A percentile compares a stretch with the other conserved stretches of the same genome.
phyloP scores from a whole-genome alignment of 37 sponge, comb jelly and placozoan species.

The Beroe forskalii region DNA sequence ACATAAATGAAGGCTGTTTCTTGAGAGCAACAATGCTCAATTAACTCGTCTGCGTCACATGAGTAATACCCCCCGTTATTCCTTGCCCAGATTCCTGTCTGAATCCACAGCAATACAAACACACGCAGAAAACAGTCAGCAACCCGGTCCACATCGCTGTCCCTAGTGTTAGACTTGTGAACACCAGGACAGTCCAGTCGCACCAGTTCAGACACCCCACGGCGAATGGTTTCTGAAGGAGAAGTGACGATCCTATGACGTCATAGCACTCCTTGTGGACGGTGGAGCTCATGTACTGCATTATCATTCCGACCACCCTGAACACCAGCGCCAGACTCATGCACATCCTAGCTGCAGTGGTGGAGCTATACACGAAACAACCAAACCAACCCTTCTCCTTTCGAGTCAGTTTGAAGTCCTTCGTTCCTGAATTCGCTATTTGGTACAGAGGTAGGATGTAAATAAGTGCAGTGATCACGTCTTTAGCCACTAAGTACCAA shows the following conservation, averaged over 20 bases:
- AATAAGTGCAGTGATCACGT: neutral
- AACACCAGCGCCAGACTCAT: neutral
- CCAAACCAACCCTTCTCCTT: neutral
- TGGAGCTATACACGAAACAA: neutral
- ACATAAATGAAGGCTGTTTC: no score
- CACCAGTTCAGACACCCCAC: neutral
- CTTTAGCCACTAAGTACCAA: neutral
- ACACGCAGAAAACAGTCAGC: neutral
- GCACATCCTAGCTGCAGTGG: neutral
- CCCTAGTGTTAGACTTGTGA: neutral
- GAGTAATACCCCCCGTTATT: no score
- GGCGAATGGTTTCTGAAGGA: neutral
- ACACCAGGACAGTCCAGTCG: neutral
- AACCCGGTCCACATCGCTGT: neutral
- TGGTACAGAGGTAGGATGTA: neutral
- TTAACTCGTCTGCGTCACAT: no score
- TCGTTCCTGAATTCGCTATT: neutral
- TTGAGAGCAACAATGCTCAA: no score
- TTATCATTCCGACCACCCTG: neutral
- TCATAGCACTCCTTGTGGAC: neutral
- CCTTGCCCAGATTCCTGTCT: no score
- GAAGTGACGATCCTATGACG: neutral
- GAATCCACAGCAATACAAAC: neutral
- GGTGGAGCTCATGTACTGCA: neutral
- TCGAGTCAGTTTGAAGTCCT: neutral